Evolutionary conservation across 2,113 vertebrate genomes (phyloP).

Genomic region (Perca flavescens): DNA sequence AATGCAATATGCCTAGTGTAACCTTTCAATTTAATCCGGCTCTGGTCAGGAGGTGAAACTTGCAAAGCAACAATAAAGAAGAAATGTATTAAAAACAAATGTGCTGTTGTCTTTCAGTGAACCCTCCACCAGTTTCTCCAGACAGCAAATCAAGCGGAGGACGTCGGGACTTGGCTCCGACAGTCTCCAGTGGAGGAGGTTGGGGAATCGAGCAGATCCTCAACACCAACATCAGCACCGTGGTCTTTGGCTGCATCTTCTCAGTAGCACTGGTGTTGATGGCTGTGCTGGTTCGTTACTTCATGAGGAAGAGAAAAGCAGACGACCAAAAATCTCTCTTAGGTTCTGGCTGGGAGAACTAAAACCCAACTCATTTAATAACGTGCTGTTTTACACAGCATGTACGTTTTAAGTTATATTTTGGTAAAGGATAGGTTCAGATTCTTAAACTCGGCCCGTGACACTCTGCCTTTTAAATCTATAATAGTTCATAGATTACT

Average conservation of each 20-base stretch:
- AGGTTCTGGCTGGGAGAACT: not conserved
- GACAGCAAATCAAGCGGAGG: not conserved
- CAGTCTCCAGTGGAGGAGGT: not conserved
- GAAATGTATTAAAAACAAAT: not conserved
- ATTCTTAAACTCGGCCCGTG: not conserved
- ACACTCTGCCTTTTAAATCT: no score
- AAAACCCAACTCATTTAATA: not conserved
- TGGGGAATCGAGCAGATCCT: constrained; percentile 7
- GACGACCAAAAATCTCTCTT: constrained; percentile 55
- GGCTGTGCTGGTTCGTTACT: constrained; percentile 24
- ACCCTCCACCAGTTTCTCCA: not conserved
- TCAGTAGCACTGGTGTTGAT: constrained; percentile 15
- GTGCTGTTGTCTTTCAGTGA: constrained; percentile 31
- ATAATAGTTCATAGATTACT: no score
- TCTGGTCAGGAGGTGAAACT: no score
- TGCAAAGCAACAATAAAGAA: no score
- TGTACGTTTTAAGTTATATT: not conserved
- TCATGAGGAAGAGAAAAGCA: constrained; percentile 28
- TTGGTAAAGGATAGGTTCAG: not conserved
- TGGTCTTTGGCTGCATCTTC: constrained; percentile 57
- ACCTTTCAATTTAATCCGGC: no score
- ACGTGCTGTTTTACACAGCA: no score
- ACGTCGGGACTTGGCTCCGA: not conserved
- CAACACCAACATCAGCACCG: constrained; percentile 35
- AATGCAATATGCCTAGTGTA: no score